Conservation (phyloP, 2,113 vertebrate species). For the Rhodinocichla rosea region DNA sequence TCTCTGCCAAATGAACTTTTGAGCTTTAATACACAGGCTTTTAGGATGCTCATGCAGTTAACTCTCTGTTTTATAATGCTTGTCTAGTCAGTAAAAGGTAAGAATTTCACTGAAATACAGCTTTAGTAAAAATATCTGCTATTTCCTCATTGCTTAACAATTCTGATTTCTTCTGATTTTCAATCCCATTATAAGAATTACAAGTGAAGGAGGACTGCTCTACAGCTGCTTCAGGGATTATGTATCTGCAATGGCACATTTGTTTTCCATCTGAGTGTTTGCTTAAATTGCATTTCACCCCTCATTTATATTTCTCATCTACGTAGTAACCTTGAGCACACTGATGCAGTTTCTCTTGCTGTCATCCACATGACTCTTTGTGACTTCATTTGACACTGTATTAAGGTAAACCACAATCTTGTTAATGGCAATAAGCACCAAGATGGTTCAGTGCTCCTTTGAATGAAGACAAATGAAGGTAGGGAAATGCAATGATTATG, state of each 20-base stretch:
- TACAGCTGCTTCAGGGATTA: neutral
- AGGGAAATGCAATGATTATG: neutral
- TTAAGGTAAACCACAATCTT: neutral
- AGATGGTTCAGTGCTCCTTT: neutral
- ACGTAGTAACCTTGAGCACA: neutral
- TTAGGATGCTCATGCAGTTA: neutral
- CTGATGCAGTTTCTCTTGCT: neutral
- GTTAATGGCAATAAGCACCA: constrained; percentile 12
- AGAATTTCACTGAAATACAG: neutral
- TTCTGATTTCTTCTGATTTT: neutral
- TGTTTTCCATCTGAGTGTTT: neutral
- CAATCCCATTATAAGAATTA: neutral
- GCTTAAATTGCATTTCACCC: neutral
- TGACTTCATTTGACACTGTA: neutral
- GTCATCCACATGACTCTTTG: neutral
- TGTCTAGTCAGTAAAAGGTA: neutral
- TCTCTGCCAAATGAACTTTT: constrained; percentile 1
- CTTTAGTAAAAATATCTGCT: neutral
- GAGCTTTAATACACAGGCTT: neutral
- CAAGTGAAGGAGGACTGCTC: neutral
- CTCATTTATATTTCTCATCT: constrained; percentile 28
- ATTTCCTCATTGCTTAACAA: neutral
- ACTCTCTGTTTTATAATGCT: neutral
- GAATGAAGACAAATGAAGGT: constrained; percentile 32
- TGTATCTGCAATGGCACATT: neutral